Evolutionary conservation across 2,888 invertebrate genomes (phyloP).

Genomic region (Ashinkailepas kermadecensis): DNA sequence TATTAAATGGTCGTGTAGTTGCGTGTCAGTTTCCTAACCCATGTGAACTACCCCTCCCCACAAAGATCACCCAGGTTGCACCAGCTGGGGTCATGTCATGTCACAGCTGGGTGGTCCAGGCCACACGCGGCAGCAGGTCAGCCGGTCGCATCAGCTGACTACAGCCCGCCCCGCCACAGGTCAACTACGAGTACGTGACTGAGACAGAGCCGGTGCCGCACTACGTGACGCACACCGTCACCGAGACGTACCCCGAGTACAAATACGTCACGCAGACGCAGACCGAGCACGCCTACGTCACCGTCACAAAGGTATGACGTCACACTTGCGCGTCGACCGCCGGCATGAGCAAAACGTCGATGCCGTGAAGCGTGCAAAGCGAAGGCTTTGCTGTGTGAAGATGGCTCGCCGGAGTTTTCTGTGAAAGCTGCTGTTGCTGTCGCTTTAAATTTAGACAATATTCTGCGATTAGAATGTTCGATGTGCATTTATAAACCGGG

Average conservation of each 20-base stretch:
- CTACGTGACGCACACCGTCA: slow-evolving; percentile 7
- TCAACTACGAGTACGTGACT: slow-evolving; percentile 12
- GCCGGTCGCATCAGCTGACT: too few relatives aligned
- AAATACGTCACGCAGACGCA: neutral
- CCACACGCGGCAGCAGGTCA: too few relatives aligned
- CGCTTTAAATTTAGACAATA: too few relatives aligned
- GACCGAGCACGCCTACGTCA: slow-evolving; percentile 5
- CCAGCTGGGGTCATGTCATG: too few relatives aligned
- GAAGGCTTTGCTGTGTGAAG: neutral
- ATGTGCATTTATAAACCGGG: too few relatives aligned
- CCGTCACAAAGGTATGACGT: neutral
- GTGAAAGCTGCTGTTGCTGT: too few relatives aligned
- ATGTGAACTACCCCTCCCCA: too few relatives aligned
- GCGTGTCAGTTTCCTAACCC: too few relatives aligned
- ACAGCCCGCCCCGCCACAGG: neutral
- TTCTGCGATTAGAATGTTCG: too few relatives aligned
- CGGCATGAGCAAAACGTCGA: neutral
- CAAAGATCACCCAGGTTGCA: too few relatives aligned
- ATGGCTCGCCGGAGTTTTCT: neutral
- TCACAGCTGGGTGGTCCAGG: too few relatives aligned
- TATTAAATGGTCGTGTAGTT: too few relatives aligned
- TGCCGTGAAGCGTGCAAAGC: neutral
- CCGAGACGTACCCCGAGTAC: slow-evolving; percentile 4
- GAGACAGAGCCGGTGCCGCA: slow-evolving; percentile 12
- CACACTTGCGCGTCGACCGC: neutral